Base-by-base conservation (phyloP, 1,140 invertebrate species). In the Anoplophora glabripennis region DNA sequence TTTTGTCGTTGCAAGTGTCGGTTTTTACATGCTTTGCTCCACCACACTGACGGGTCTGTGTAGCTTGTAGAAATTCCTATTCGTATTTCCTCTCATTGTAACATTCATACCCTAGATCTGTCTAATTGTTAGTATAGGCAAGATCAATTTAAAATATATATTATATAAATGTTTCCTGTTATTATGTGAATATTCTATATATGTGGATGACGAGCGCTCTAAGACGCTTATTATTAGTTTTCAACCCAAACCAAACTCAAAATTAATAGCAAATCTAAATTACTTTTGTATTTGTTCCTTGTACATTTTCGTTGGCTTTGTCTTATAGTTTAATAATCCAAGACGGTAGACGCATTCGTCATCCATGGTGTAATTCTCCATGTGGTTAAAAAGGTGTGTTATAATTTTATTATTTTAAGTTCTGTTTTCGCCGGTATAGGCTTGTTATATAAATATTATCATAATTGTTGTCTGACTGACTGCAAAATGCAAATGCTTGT, bases 111-210 rank as follows among this genome's bases (percentile, higher is more conserved):
- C 69, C 68, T 73, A 74, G 72, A 71, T 74, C 71, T 73, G 70
- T 74, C 71, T 73, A 55, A 68, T 67, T 75, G 72, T 74, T 75
- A 73, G 73, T 52, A 62, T 69, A 73, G 67, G 53, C 64, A 68
- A 69, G 71, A 74, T 74, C 70, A 68, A 68, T 72, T 72, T 69
- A 67, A 54, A 64, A 63, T 66, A 64, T 71, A 72, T 72, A 71
- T 68, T 67, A 69, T 74, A 73, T 75, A 73, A 76, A 76, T 76
- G 73, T 76, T 76, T 74, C 74, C 73, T 74, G 74, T 76, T 76
- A 74, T 69, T 68, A 71, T 68, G 68, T 74, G 65, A 72, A 75
- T 70, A 75, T 75, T 74, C 71, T 75, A 75, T 75, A 64, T 47
- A 61, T 12, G 21, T 41, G 58, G 58, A 60, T 15, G 44, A 41